Conservation (phyloP, 2,888 invertebrate genomes). For the Eupithecia subfuscata region DNA sequence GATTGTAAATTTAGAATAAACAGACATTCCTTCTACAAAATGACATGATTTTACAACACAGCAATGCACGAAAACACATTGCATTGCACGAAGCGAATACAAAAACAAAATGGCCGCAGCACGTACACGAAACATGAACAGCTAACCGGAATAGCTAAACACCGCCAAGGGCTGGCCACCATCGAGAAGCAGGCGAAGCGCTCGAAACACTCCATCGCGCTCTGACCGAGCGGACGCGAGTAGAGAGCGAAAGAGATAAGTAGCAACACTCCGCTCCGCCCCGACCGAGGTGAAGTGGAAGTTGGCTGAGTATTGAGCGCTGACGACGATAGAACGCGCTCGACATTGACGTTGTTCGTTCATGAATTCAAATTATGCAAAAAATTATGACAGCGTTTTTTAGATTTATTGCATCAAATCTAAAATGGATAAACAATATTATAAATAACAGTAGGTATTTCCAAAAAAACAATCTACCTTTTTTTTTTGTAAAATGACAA, state of each 20-base stretch:
- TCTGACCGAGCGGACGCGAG: conserved; percentile 47
- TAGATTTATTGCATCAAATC: neutral
- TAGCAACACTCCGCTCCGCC: conserved; percentile 18
- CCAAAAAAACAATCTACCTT: neutral
- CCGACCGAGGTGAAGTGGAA: conserved; percentile 65
- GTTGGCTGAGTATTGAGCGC: conserved; percentile 62
- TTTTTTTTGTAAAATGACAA: neutral
- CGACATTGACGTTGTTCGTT: conserved; percentile 12
- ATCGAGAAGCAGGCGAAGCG: conserved; percentile 49
- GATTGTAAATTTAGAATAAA: neutral
- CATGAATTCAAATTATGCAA: neutral
- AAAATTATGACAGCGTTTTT: neutral
- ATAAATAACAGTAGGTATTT: neutral
- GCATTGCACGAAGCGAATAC: conserved; percentile 13
- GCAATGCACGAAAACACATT: neutral
- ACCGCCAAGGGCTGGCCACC: conserved; percentile 53
- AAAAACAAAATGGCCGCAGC: conserved; percentile 44
- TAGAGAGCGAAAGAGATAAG: conserved; percentile 54
- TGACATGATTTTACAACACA: neutral
- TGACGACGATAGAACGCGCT: conserved; percentile 29
- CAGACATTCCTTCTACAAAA: neutral
- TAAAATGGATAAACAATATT: neutral
- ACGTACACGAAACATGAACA: conserved; percentile 45
- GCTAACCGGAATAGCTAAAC: conserved; percentile 69
- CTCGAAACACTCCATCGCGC: conserved; percentile 49